Evolutionary conservation across 2,113 vertebrate species (phyloP).

Genomic region (Cryptotis parvus): DNA sequence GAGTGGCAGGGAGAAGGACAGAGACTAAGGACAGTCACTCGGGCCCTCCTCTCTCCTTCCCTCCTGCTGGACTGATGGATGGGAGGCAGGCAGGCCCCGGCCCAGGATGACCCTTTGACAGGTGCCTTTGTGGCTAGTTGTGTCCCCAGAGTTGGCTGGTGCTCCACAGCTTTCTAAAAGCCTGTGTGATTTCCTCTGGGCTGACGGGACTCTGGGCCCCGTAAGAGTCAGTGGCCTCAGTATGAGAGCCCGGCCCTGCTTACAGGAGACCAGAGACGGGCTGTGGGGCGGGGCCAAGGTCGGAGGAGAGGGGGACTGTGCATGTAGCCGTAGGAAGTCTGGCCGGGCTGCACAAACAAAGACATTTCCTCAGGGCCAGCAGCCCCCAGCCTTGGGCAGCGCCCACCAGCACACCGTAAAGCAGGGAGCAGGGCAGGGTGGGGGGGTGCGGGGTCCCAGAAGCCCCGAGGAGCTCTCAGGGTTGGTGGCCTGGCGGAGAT

Average conservation of each 20-base stretch:
- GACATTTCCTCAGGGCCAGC: slow-evolving; percentile 84
- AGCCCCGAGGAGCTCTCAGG: not conserved
- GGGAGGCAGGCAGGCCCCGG: too few relatives aligned
- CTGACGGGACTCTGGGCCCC: not conserved
- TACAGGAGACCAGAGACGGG: too few relatives aligned
- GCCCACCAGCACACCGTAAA: not conserved
- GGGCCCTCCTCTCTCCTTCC: too few relatives aligned
- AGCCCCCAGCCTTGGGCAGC: slow-evolving; percentile 59
- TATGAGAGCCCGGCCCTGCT: too few relatives aligned
- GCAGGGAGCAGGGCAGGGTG: not conserved
- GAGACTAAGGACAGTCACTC: too few relatives aligned
- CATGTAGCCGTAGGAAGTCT: slow-evolving; percentile 85
- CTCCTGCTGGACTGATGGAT: too few relatives aligned
- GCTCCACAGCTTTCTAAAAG: slow-evolving; percentile 77
- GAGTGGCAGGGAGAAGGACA: too few relatives aligned
- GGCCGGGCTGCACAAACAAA: slow-evolving; percentile 84
- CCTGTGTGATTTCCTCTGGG: not conserved
- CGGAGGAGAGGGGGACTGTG: slow-evolving; percentile 70
- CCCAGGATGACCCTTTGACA: too few relatives aligned
- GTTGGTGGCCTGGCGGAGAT: not conserved
- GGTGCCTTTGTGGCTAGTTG: too few relatives aligned
- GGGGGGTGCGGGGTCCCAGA: not conserved
- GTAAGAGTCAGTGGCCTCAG: too few relatives aligned
- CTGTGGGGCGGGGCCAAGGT: slow-evolving; percentile 38
- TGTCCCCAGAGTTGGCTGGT: slow-evolving; percentile 31